Evolutionary conservation across 2,888 invertebrate genomes (phyloP), one percentile per base, ranked within the genome.

Genomic region (Drosophila algonquin): DNA sequence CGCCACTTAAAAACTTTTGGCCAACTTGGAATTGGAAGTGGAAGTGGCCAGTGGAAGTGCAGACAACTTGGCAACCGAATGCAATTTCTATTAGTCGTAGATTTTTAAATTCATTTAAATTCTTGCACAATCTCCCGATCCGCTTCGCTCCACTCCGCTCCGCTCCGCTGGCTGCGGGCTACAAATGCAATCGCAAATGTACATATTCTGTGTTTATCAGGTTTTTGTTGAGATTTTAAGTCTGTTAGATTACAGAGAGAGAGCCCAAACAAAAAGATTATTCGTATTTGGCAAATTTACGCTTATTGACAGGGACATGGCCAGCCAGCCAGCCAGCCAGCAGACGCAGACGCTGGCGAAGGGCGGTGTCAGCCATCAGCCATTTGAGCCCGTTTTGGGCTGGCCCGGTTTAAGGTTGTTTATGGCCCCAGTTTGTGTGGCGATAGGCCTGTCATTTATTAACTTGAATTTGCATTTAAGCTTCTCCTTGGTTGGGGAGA

Each of bases 261-360:
- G 53, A 46, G 60, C 56, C 59, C 65, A 55, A 69, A 70, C 62
- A 71, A 58, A 77, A 71, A 72, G 73, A 79, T 79, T 76, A 81
- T 81, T 81, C 81, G 77, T 75, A 73, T 81, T 87, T 83, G 82
- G 87, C 87, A 83, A 87, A 87, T 83, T 87, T 87, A 77, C 87
- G 85, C 87, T 81, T 85, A 81, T 83, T 87, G 81, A 57, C 63
- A 48, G 54, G 24, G 24, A 24, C 24, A 21, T 21, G 21, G 21
- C 21, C 21, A 21, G 21, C 21, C 21, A 21, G 18, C 18, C 18
- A 18, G 18, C 18, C 18, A 18, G 21, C 21, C 21, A 21, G 21
- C 21, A 21, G 21, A 2, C 21, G 21, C 21, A 21, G 21, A 21
- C 21, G 21, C 3, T 21, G 21, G 21, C 21, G 21, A 21, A 21